These are phyloP conservation scores for Papilio aristodemus DNA, from an alignment of 1,140 invertebrate genomes.

Conservation along the genomic window DNA sequence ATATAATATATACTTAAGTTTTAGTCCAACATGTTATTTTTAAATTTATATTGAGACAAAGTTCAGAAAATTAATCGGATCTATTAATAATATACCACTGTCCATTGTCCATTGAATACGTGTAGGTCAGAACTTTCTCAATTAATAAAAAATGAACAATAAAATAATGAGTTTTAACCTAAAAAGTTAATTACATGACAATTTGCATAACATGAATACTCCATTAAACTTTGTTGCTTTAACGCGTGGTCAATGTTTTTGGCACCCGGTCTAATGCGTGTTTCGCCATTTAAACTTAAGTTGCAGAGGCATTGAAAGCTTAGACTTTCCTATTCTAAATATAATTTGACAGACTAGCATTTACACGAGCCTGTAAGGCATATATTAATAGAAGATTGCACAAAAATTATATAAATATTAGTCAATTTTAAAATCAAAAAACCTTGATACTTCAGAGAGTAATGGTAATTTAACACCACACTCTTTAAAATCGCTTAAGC, in stretches of 20 bases:
- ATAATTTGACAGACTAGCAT: background rate
- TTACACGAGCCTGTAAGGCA: no score
- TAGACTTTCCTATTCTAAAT: background rate
- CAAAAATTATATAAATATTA: no score
- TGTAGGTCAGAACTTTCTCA: background rate
- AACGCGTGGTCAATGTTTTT: constrained; percentile 11
- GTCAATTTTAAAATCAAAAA: no score
- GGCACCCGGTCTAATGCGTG: constrained; percentile 2
- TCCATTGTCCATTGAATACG: background rate
- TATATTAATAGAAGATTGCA: background rate
- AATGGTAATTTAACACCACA: no score
- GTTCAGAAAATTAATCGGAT: no score
- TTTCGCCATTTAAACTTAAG: constrained; percentile 16
- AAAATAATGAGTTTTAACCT: background rate
- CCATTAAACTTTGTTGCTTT: constrained; percentile 11
- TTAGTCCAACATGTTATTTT: no score
- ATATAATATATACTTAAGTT: no score
- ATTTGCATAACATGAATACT: constrained; percentile 12
- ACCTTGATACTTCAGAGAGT: no score
- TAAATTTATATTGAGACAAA: no score
- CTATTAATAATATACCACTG: no score
- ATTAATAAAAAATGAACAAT: background rate
- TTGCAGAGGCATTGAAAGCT: background rate
- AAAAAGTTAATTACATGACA: background rate
- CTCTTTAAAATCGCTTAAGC: no score